These are phyloP conservation scores for Amphiprion clarkii DNA, from an alignment of 2,797 vertebrate species.

Conservation along the genomic window DNA sequence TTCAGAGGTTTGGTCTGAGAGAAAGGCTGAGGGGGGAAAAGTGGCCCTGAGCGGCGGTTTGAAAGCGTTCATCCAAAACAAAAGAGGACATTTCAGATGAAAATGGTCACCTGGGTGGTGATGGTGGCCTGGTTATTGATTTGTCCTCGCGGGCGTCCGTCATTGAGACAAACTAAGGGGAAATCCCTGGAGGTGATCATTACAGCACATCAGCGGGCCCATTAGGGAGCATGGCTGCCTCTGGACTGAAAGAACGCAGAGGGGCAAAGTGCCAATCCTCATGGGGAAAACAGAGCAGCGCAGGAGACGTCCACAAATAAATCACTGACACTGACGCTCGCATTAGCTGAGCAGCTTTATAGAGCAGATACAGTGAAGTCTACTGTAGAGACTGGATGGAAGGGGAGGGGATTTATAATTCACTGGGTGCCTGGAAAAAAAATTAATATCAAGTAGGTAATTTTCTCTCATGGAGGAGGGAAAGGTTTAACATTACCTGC, in stretches of 20 bases:
- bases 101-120: conserved; percentile 64
- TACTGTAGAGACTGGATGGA: background rate
- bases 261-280: conserved; percentile 22
- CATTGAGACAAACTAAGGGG: conserved; percentile 83
- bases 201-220: conserved; percentile 87
- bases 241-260: conserved; percentile 75
- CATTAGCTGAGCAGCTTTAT: background rate
- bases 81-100: conserved; percentile 80
- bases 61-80: conserved; percentile 81
- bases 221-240: conserved; percentile 83
- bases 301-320: conserved; percentile 38
- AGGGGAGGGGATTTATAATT: background rate
- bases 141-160: conserved; percentile 81
- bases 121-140: conserved; percentile 86
- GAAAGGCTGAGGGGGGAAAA: conserved; percentile 44
- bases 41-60: conserved; percentile 67
- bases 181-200: conserved; percentile 90
- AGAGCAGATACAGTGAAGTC: conserved; percentile 2
- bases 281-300: conserved; percentile 10
- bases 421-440: background rate
- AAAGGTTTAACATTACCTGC: conserved; percentile 5
- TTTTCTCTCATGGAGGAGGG: background rate
- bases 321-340: conserved; percentile 38
- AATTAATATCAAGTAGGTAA: background rate
- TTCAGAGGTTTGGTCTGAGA: conserved; percentile 14